These are phyloP conservation scores for Hylyphantes graminicola DNA, from an alignment of 1,140 invertebrate genomes.

Conservation along the genomic window DNA sequence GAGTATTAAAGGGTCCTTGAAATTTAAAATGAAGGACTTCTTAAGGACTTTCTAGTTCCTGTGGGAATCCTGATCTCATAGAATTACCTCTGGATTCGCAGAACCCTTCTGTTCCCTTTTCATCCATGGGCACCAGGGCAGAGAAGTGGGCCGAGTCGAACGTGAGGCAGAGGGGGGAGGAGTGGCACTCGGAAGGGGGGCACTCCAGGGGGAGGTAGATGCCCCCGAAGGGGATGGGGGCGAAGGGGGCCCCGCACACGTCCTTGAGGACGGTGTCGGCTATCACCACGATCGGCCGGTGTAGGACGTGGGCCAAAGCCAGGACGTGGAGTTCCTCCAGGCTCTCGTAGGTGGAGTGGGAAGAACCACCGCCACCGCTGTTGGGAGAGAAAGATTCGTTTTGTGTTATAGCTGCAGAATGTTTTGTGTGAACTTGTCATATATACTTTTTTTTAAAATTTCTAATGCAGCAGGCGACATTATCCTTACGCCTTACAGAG, in stretches of 20 bases:
- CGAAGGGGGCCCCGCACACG: slow-evolving; percentile 84
- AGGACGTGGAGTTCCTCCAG: slow-evolving; percentile 89
- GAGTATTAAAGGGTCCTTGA: no score
- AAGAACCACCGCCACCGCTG: no score
- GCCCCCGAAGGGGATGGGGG: slow-evolving; percentile 92
- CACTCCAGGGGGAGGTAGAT: slow-evolving; percentile 88
- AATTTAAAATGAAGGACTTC: no score
- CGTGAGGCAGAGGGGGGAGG: slow-evolving; percentile 82
- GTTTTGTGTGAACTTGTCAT: no score
- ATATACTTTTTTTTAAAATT: no score
- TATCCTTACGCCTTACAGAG: no score
- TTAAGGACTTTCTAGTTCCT: no score
- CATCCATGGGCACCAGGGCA: slow-evolving; percentile 83
- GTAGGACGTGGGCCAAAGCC: slow-evolving; percentile 85
- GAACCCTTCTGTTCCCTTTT: slow-evolving; percentile 40
- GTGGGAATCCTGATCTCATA: slow-evolving; percentile 64
- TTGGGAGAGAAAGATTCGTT: no score
- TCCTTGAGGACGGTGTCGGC: slow-evolving; percentile 87
- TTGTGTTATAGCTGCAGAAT: background rate
- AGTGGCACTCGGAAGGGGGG: slow-evolving; percentile 76
- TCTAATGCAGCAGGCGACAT: no score
- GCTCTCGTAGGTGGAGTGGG: slow-evolving; percentile 76
- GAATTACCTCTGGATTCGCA: slow-evolving; percentile 64
- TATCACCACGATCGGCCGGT: slow-evolving; percentile 86
- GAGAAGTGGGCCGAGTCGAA: slow-evolving; percentile 93